Evolutionary conservation across 2,113 vertebrate species (phyloP).

Genomic region (Pungitius pungitius): DNA sequence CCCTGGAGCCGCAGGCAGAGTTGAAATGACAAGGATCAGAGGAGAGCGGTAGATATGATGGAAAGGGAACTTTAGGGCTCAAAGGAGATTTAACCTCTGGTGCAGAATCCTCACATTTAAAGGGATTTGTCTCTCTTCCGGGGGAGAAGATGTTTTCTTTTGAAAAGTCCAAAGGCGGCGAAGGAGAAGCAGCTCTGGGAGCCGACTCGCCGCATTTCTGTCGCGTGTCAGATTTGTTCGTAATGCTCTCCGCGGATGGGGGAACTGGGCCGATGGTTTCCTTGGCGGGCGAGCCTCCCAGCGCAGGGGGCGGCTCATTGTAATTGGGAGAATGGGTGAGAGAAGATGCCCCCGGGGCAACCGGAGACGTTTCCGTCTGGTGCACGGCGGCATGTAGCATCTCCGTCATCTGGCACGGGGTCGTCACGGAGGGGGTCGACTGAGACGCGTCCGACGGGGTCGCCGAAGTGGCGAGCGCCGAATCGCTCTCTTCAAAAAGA

Average conservation of each 20-base stretch:
- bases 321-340: slow-evolving; percentile 85
- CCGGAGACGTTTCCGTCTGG: slow-evolving; percentile 68
- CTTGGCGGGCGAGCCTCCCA: slow-evolving; percentile 48
- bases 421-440: slow-evolving; percentile 91
- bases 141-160: slow-evolving; percentile 54
- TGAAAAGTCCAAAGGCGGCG: slow-evolving; percentile 39
- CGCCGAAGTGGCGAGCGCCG: slow-evolving; percentile 84
- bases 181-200: slow-evolving; percentile 64
- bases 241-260: slow-evolving; percentile 37
- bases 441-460: slow-evolving; percentile 93
- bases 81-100: slow-evolving; percentile 81
- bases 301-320: slow-evolving; percentile 74
- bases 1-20: slow-evolving; percentile 64
- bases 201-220: slow-evolving; percentile 58
- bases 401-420: slow-evolving; percentile 87
- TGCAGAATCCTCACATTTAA: slow-evolving; percentile 79
- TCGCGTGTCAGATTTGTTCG: slow-evolving; percentile 41
- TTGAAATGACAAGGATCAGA: slow-evolving; percentile 50
- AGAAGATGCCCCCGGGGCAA: slow-evolving; percentile 83
- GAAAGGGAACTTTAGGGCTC: slow-evolving; percentile 67
- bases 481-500: slow-evolving; percentile 85
- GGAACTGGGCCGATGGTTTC: slow-evolving; percentile 50
- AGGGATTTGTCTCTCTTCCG: slow-evolving; percentile 71
- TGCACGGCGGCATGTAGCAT: slow-evolving; percentile 54
- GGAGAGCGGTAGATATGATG: slow-evolving; percentile 61